Base-by-base conservation (phyloP, 1,140 invertebrate genomes). In the Drosophila melanica region DNA sequence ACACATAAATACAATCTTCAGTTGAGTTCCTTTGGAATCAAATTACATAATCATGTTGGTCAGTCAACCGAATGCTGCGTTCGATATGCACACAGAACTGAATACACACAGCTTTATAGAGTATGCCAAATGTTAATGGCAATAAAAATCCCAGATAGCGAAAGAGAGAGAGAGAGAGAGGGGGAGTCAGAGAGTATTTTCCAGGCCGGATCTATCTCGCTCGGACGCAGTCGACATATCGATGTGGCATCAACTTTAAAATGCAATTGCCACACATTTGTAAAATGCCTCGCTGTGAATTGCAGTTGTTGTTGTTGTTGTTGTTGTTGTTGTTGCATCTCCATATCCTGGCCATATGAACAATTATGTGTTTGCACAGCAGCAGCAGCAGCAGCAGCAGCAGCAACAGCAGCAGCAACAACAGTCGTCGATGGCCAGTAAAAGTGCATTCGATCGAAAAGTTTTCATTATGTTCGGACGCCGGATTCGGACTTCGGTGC, bases 361-460 rank as follows among this genome's bases (percentile, higher is more conserved):
- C 80, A 75, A 78, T 81, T 81, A 75, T 77, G 76, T 72, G 66
- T 81, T 78, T 78, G 68, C 67, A 65, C 65, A 27, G 27, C 27
- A 27, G 23, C 23, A 27, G 67, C 58, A 47, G 39, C 42, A 27
- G 42, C 59, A 62, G 23, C 45, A 71, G 39, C 63, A 33, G 47
- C 47, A 48, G 18, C 47, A 54, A 33, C 53, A 47, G 14, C 47
- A 54, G 41, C 54, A 47, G 12, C 62, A 47, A 16, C 44, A 48
- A 23, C 60, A 60, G 57, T 27, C 48, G 66, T 60, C 42, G 66
- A 70, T 20, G 78, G 69, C 60, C 54, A 59, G 63, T 55, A 60
- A 75, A 79, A 87, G 77, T 87, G 82, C 82, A 87, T 79, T 87
- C 82, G 82, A 87, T 87, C 82, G 82, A 86, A 87, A 87, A 87